Evolutionary conservation across 2,888 invertebrate genomes (phyloP).

Genomic region (Hecatera dysodea): DNA sequence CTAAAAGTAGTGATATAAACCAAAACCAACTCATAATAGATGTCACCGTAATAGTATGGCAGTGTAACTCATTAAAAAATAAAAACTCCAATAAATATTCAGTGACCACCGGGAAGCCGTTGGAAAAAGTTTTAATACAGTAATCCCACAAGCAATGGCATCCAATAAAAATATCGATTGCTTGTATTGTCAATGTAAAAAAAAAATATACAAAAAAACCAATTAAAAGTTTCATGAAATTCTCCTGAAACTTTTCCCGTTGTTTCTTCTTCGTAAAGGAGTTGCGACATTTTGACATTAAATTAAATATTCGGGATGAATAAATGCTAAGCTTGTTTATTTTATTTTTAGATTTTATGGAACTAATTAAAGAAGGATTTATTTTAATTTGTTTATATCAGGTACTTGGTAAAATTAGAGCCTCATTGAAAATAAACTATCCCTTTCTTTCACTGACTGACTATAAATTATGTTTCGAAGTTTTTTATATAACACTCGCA

Average conservation of each 20-base stretch:
- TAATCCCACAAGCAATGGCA: constrained; percentile 61
- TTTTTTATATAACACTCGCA: too few relatives aligned
- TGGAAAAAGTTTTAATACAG: constrained; percentile 66
- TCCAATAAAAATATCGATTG: constrained; percentile 65
- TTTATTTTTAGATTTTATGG: constrained; percentile 14
- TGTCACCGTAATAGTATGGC: too few relatives aligned
- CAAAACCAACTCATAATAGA: neutral
- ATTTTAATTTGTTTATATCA: neutral
- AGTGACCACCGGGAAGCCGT: constrained; percentile 53
- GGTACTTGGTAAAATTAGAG: neutral
- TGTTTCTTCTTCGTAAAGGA: constrained; percentile 62
- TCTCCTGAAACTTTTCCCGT: constrained; percentile 67
- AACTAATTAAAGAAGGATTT: constrained; percentile 11
- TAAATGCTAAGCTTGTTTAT: neutral
- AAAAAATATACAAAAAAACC: constrained; percentile 67
- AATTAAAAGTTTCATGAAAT: constrained; percentile 75
- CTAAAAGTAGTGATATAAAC: too few relatives aligned
- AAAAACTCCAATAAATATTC: constrained; percentile 63
- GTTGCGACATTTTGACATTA: constrained; percentile 51
- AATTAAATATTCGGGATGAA: constrained; percentile 45
- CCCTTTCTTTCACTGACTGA: neutral
- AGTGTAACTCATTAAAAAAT: constrained; percentile 31
- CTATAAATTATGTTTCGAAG: too few relatives aligned
- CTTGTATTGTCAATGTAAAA: constrained; percentile 67
- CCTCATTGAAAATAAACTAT: neutral